phyloP scores from a whole-genome alignment of 2,888 invertebrate species.

The Conomelus anceps region DNA sequence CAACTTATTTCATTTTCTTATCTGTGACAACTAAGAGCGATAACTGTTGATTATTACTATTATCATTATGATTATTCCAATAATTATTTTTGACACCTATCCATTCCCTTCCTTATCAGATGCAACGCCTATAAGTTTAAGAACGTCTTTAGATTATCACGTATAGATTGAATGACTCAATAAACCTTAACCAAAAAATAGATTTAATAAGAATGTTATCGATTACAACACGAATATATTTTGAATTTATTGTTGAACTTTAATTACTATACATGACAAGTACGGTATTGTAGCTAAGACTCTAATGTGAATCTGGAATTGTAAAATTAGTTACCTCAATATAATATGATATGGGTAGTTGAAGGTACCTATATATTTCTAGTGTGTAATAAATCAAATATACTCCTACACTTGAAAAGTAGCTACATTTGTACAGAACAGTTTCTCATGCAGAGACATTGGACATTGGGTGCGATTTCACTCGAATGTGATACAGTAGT shows the following conservation, averaged over 20 bases:
- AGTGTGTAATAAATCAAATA: background rate
- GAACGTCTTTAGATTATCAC: too few relatives aligned
- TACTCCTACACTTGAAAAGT: background rate
- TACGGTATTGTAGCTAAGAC: background rate
- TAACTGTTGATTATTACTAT: too few relatives aligned
- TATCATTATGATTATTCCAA: too few relatives aligned
- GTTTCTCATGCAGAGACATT: background rate
- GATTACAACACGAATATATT: background rate
- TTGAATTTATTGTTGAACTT: background rate
- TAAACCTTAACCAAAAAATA: background rate
- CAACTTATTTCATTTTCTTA: too few relatives aligned
- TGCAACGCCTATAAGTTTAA: too few relatives aligned
- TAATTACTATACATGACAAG: background rate
- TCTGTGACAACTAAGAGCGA: too few relatives aligned
- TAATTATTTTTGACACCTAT: too few relatives aligned
- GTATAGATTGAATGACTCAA: background rate
- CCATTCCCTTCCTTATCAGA: too few relatives aligned
- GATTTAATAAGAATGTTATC: background rate
- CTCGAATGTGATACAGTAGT: background rate
- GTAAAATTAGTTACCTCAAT: background rate
- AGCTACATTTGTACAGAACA: background rate
- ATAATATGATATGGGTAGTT: background rate
- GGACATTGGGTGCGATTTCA: background rate
- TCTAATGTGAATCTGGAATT: background rate
- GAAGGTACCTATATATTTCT: background rate